Conservation (phyloP, 1,140 invertebrate genomes). For the Drosophila quadrilineata region DNA sequence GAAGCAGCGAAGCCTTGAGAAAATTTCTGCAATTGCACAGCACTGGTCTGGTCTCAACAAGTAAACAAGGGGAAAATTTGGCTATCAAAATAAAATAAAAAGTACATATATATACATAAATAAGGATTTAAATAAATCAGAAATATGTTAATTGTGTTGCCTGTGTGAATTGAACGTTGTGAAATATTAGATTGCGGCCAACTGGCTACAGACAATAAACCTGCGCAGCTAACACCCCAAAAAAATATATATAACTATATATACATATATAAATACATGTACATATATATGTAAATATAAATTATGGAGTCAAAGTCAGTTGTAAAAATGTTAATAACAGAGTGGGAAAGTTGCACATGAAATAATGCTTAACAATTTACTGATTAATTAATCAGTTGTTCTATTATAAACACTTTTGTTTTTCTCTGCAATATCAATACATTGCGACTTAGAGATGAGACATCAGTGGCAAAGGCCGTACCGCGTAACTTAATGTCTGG, state of each 20-base stretch:
- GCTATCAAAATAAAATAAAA: constrained; percentile 13
- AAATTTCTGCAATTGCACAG: constrained; percentile 5
- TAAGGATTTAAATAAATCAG: constrained; percentile 6
- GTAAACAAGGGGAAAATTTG: constrained; percentile 25
- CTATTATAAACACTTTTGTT: constrained; percentile 14
- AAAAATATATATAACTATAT: constrained; percentile 42
- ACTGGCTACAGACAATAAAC: neutral
- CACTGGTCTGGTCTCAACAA: constrained; percentile 37
- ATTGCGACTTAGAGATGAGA: constrained; percentile 48
- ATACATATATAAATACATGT: constrained; percentile 15
- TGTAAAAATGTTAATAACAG: constrained; percentile 55
- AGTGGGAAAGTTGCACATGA: constrained; percentile 22
- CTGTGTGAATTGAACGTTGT: constrained; percentile 1
- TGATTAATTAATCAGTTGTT: constrained; percentile 17
- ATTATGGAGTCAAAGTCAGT: constrained; percentile 23
- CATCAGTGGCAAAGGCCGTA: constrained; percentile 43
- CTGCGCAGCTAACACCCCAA: constrained; percentile 64
- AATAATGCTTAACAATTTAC: constrained; percentile 5
- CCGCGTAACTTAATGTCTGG: constrained; percentile 50
- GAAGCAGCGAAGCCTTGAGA: neutral
- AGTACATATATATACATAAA: too few relatives aligned
- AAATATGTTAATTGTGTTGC: neutral
- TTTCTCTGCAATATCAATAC: constrained; percentile 21
- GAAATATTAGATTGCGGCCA: neutral
- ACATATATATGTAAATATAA: neutral